Conservation (phyloP, 2,113 vertebrate species). For the Hymenochirus boettgeri region DNA sequence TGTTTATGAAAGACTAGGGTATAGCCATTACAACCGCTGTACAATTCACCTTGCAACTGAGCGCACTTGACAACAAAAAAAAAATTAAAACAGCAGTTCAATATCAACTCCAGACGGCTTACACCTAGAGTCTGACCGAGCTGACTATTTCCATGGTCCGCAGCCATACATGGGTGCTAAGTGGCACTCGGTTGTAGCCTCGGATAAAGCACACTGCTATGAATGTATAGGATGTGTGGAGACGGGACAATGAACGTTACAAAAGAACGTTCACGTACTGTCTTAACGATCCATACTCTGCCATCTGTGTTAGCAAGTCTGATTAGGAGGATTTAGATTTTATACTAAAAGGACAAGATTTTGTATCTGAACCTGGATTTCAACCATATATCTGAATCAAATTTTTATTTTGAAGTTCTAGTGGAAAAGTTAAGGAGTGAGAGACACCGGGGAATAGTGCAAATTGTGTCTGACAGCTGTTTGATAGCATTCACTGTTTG, state of each 20-base stretch:
- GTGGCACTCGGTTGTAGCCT: constrained; percentile 6
- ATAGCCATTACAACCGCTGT: too few species aligned
- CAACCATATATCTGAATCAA: background rate
- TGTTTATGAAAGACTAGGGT: too few species aligned
- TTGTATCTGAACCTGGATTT: constrained; percentile 33
- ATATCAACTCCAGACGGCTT: constrained; percentile 22
- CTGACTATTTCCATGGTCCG: constrained; percentile 1
- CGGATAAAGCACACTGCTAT: constrained; percentile 6
- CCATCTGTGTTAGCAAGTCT: constrained; percentile 29
- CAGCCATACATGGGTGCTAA: constrained; percentile 32
- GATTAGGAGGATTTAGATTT: background rate
- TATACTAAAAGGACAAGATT: constrained; percentile 44
- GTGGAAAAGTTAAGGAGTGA: constrained; percentile 14
- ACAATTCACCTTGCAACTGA: background rate
- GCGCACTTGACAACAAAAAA: too few species aligned
- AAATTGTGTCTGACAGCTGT: constrained; percentile 14
- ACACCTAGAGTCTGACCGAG: constrained; percentile 17
- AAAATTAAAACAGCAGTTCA: constrained; percentile 15
- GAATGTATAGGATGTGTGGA: constrained; percentile 28
- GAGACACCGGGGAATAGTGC: constrained; percentile 27
- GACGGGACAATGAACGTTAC: constrained; percentile 29
- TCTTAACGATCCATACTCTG: constrained; percentile 15
- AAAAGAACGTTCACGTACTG: constrained; percentile 32
- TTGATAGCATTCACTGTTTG: constrained; percentile 18
- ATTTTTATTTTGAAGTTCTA: constrained; percentile 11